Base-by-base conservation (phyloP, 2,797 vertebrate genomes). In the Avahi laniger region DNA sequence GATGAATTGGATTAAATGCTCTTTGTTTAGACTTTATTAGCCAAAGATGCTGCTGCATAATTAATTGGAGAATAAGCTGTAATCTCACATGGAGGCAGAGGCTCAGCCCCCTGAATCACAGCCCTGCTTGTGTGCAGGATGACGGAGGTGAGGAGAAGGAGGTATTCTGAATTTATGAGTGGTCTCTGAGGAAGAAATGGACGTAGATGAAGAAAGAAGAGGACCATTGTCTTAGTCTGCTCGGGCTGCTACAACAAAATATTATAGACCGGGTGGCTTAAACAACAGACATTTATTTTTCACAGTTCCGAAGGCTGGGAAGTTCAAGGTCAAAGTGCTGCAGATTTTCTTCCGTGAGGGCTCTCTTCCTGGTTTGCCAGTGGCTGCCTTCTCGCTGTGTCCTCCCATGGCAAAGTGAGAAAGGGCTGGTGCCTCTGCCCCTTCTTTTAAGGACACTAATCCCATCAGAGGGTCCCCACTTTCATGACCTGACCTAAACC, bases 1-100 rank as follows among this genome's bases (percentile, higher is more conserved):
- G 91, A 97, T 97, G 98, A 98, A 98, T 98, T 98, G 97, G 97
- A 98, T 98, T 98, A 98, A 98, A 98, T 98, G 98, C 93, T 98
- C 98, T 98, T 98, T 98, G 98, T 99, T 98, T 98, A 98, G 98
- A 98, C 97, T 98, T 98, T 98, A 98, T 98, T 98, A 98, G 97
- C 97, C 98, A 98, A 98, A 97, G 98, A 98, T 94, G 89, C 96
- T 97, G 97, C 96, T 98, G 97, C 98, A 98, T 98, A 98, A 98
- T 98, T 98, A 98, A 98, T 98, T 98, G 97, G 95, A 96, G 95
- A 98, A 98, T 98, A 98, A 98, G 92, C 97, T 98, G 57, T 97
- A 98, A 97, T 98, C 98, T 98, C 97, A 95, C 97, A 97, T 96
- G 94, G 95, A 98, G 95, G 89, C 97, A 97, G 96, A 98, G 96